These are phyloP conservation scores for Brachylomia viminalis DNA, from an alignment of 2,888 invertebrate genomes.

Conservation along the genomic window DNA sequence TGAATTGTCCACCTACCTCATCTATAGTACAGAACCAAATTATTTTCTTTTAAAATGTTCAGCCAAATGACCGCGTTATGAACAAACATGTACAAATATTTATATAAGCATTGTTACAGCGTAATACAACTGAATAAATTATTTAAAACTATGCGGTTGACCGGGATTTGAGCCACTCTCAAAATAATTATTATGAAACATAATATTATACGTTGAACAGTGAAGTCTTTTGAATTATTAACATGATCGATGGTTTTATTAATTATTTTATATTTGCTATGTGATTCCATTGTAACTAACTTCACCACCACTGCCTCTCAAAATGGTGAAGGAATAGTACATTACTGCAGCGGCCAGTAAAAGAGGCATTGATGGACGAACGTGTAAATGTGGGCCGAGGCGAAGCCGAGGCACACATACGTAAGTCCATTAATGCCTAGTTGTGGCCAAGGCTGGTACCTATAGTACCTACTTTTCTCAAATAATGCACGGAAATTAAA, in stretches of 20 bases:
- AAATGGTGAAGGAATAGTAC: no score
- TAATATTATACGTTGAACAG: neutral
- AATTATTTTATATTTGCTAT: neutral
- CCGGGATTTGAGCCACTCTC: conserved; percentile 6
- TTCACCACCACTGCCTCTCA: no score
- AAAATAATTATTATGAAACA: neutral
- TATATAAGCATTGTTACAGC: conserved; percentile 15
- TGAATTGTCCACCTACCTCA: neutral
- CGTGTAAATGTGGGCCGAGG: no score
- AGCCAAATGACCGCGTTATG: conserved; percentile 8
- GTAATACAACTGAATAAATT: conserved; percentile 15
- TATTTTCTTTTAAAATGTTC: conserved; percentile 20
- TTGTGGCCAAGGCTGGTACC: no score
- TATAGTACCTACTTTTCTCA: no score
- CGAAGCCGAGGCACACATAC: no score
- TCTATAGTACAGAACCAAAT: neutral
- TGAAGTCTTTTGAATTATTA: neutral
- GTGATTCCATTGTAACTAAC: neutral
- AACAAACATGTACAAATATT: conserved; percentile 28
- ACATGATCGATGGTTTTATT: neutral
- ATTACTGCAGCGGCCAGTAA: no score
- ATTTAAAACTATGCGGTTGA: conserved; percentile 24
- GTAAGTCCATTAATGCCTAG: no score
- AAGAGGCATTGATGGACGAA: no score
- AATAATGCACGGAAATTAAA: no score